Evolutionary conservation across 2,797 vertebrate genomes (phyloP).

Genomic region (Peromyscus aztecus): DNA sequence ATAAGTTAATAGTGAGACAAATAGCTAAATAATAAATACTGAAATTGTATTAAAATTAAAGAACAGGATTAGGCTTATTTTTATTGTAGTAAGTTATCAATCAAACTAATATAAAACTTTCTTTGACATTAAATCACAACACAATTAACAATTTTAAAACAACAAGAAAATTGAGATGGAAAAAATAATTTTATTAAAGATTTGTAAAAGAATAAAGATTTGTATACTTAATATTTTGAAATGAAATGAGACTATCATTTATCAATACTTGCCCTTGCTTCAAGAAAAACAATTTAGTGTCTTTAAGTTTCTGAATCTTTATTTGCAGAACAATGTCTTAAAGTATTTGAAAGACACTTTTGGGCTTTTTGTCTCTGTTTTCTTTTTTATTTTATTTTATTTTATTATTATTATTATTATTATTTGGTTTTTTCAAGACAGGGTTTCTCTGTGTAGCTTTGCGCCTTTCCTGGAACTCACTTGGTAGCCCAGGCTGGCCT

Average conservation of each 20-base stretch:
- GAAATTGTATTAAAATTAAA: not conserved
- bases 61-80: not conserved
- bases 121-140: not conserved
- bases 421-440: too few species aligned
- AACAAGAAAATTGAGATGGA: not conserved
- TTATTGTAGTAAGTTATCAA: not conserved
- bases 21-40: not conserved
- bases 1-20: not conserved
- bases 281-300: not conserved
- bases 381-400: too few species aligned
- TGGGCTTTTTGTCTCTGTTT: not conserved
- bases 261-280: not conserved
- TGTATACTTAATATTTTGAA: not conserved
- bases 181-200: not conserved
- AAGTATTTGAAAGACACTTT: not conserved
- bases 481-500: too few species aligned
- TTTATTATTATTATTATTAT: too few species aligned
- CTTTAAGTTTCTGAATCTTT: constrained; percentile 19
- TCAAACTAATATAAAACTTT: not conserved
- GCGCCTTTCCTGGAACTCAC: too few species aligned
- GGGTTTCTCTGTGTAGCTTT: too few species aligned
- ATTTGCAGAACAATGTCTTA: not conserved
- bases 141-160: not conserved
- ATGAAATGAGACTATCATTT: not conserved
- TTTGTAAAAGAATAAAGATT: not conserved